Evolutionary conservation across 2,888 invertebrate species (phyloP).

Genomic region (Zhengitettix transpicula): DNA sequence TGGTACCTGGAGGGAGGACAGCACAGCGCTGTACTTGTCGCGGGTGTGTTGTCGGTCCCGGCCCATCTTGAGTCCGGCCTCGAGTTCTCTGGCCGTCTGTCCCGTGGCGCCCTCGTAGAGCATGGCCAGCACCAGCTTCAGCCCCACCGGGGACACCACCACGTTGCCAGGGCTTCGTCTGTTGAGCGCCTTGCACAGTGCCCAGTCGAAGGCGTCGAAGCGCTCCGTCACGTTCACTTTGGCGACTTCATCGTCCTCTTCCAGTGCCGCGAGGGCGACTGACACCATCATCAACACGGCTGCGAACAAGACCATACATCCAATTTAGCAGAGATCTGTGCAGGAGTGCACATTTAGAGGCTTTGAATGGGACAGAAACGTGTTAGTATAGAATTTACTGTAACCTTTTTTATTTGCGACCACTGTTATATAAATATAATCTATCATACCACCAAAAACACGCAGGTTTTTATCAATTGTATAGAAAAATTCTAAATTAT

Average conservation of each 20-base stretch:
- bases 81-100: neutral
- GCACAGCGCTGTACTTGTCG: slow-evolving; percentile 33
- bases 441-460: no score
- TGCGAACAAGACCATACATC: no score
- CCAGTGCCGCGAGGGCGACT: no score
- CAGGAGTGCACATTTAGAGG: no score
- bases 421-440: no score
- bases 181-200: slow-evolving; percentile 42
- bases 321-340: no score
- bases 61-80: neutral
- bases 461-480: no score
- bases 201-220: slow-evolving; percentile 49
- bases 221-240: slow-evolving; percentile 14
- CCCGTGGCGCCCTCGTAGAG: slow-evolving; percentile 38
- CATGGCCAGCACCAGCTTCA: slow-evolving; percentile 55
- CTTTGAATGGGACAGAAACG: no score
- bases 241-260: neutral
- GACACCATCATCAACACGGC: no score
- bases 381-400: no score
- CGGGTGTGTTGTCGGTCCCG: slow-evolving; percentile 18
- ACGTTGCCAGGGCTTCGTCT: slow-evolving; percentile 41
- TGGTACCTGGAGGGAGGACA: slow-evolving; percentile 35
- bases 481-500: no score
- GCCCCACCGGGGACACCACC: slow-evolving; percentile 56
- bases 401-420: no score